Conservation (phyloP, 2,797 vertebrate genomes). For the Ctenochaetus hawaiiensis region DNA sequence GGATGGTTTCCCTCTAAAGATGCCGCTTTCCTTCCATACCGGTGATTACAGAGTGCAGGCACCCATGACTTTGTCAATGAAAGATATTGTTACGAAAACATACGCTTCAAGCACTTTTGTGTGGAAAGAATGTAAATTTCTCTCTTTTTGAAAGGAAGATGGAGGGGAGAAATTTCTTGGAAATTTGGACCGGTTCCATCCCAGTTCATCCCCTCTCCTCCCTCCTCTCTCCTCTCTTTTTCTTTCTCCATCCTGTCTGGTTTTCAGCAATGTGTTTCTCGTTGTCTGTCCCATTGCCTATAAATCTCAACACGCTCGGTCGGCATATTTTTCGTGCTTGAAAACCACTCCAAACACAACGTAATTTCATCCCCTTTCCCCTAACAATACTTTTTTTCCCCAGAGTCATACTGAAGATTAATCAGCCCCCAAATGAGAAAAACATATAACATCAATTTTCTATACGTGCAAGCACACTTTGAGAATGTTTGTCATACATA, state of each 20-base stretch:
- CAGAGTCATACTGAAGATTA: slow-evolving; percentile 66
- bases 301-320: slow-evolving; percentile 70
- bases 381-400: slow-evolving; percentile 43
- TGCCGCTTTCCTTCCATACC: slow-evolving; percentile 49
- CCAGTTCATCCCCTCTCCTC: slow-evolving; percentile 53
- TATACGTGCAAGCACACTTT: slow-evolving; percentile 67
- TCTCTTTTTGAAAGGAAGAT: slow-evolving; percentile 71
- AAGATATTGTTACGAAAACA: slow-evolving; percentile 68
- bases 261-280: slow-evolving; percentile 81
- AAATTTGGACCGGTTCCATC: slow-evolving; percentile 80
- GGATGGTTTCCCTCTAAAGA: slow-evolving; percentile 40
- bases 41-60: slow-evolving; percentile 61
- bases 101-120: slow-evolving; percentile 69
- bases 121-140: slow-evolving; percentile 83
- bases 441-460: slow-evolving; percentile 66
- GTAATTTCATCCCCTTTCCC: slow-evolving; percentile 58
- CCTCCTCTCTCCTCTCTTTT: slow-evolving; percentile 29
- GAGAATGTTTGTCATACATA: slow-evolving; percentile 68
- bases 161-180: slow-evolving; percentile 53
- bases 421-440: slow-evolving; percentile 73
- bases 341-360: slow-evolving; percentile 74
- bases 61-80: slow-evolving; percentile 63
- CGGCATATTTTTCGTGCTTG: slow-evolving; percentile 68
- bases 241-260: slow-evolving; percentile 71
- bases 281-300: slow-evolving; percentile 73